Base-by-base conservation (phyloP, 2,888 invertebrate species). In the Zonitis immaculata region DNA sequence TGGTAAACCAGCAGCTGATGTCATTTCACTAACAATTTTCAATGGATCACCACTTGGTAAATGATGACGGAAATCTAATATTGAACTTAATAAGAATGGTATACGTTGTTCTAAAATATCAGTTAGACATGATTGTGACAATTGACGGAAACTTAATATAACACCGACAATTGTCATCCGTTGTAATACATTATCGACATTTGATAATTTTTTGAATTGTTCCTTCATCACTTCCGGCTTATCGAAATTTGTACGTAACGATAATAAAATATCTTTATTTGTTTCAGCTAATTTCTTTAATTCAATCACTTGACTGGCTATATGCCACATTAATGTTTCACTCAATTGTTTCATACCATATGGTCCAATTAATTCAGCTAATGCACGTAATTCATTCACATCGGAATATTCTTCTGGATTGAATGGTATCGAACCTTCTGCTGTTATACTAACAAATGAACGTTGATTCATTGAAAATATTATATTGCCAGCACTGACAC, bases 221-320 rank as follows among this genome's bases (percentile, higher is more conserved):
- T 98, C 97, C 72, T 92, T 92, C 97, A 99, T 98, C 30, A 93
- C 88, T 66, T 98, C 97, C 0, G 98, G 97, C 71, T 99, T 97
- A 73, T 99, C 99, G 72, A 97, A 99, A 75, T 95, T 96, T 1
- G 96, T 95, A 65, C 99, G 81, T 42, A 99, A 77, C 56, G 90
- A 86, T 56, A 91, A 85, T 7, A 99, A 79, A 11, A 94, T 88
- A 60, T 98, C 98, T 72, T 95, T 95, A 74, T 99, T 97, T 51
- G 87, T 83, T 27, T 90, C 84, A 0, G 98, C 97, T 54, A 97
- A 78, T 58, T 89, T 87, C 75, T 96, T 97, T 28, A 99, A 77
- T 73, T 99, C 99, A 66, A 93, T 91, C 9, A 99, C 95, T 79
- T 99, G 99, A 72, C 94, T 94, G 9, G 97, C 90, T 62, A 98